Conservation (phyloP, 1,140 invertebrate species). For the Carposina sasakii region DNA sequence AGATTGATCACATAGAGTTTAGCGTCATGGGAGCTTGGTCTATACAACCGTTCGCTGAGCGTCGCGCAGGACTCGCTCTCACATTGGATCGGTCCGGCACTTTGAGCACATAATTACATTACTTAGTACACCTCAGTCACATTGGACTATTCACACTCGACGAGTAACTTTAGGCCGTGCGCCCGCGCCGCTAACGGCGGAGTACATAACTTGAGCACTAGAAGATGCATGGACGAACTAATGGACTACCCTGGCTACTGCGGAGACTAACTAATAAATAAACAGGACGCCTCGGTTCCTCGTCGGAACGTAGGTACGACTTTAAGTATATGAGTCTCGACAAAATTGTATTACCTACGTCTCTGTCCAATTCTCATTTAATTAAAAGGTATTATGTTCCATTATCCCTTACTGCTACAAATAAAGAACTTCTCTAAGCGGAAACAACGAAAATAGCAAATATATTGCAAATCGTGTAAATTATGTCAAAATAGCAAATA, state of each 20-base stretch:
- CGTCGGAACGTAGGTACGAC: too few species aligned
- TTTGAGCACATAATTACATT: too few species aligned
- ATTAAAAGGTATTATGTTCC: slow-evolving; percentile 54
- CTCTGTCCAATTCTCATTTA: slow-evolving; percentile 49
- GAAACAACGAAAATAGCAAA: slow-evolving; percentile 24
- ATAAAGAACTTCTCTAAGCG: slow-evolving; percentile 34
- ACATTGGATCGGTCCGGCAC: too few species aligned
- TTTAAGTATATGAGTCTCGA: slow-evolving; percentile 61
- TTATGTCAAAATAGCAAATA: slow-evolving; percentile 29
- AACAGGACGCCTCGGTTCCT: slow-evolving; percentile 49
- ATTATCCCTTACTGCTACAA: slow-evolving; percentile 54
- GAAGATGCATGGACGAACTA: slow-evolving; percentile 62
- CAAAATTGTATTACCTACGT: slow-evolving; percentile 64
- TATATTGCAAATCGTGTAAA: slow-evolving; percentile 18
- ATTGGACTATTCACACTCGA: neutral
- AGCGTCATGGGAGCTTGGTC: too few species aligned
- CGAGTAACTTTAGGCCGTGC: slow-evolving; percentile 45
- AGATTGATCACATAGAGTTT: too few species aligned
- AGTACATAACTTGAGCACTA: slow-evolving; percentile 58
- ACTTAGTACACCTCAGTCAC: too few species aligned
- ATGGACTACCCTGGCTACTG: slow-evolving; percentile 61
- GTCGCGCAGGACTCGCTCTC: too few species aligned
- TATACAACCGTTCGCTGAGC: too few species aligned
- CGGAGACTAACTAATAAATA: slow-evolving; percentile 59
- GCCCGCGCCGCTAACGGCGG: slow-evolving; percentile 37